Percentiles rank a stretch among this genome's conserved stretches.
phyloP scores from a whole-genome alignment of 2,113 vertebrate species.

The Sylvietta virens region DNA sequence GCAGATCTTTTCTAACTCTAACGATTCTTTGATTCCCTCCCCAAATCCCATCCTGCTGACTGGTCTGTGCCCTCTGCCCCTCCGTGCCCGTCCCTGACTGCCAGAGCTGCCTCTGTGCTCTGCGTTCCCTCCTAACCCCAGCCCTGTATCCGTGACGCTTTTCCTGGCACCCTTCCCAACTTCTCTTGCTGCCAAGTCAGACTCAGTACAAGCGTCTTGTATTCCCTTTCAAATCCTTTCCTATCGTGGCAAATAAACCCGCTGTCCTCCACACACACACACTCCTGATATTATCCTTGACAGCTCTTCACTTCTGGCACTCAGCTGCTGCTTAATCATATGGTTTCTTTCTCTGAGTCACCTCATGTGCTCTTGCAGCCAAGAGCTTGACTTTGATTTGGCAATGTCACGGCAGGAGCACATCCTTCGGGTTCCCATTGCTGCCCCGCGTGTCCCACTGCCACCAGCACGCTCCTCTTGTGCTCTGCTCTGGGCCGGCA shows the following conservation, averaged over 20 bases:
- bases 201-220: not conserved
- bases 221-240: slow-evolving; percentile 9
- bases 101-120: not conserved
- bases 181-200: slow-evolving; percentile 1
- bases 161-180: slow-evolving; percentile 35
- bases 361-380: not conserved
- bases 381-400: not conserved
- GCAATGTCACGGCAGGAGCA: not conserved
- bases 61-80: not conserved
- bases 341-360: slow-evolving; percentile 22
- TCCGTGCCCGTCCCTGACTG: not conserved
- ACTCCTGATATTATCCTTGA: not conserved
- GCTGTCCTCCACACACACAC: not conserved
- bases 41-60: not conserved
- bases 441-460: not conserved
- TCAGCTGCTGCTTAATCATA: slow-evolving; percentile 48
- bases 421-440: not conserved
- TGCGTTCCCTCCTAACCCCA: not conserved
- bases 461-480: not conserved
- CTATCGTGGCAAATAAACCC: not conserved
- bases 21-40: not conserved
- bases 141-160: not conserved
- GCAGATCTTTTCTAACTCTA: not conserved
- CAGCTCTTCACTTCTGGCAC: slow-evolving; percentile 33
- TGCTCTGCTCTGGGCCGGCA: not conserved